A percentile compares a stretch with the other conserved stretches of the same genome.
Evolutionary conservation across 2,888 invertebrate species (phyloP).

Genomic region (Pyrrhia umbra): DNA sequence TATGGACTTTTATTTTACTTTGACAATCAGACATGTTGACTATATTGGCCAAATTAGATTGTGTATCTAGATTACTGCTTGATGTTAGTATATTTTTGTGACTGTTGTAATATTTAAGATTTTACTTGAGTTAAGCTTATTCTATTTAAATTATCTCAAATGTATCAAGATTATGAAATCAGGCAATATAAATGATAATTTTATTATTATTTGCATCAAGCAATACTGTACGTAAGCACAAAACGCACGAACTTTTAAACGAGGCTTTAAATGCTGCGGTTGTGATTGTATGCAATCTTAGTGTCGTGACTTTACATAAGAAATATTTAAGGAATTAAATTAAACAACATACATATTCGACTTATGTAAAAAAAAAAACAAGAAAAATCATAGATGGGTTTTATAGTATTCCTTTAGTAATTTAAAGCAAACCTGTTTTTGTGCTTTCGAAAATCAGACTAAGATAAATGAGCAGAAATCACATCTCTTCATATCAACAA

Average conservation of each 20-base stretch:
- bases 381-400: slow-evolving; percentile 22
- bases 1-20: slow-evolving; percentile 27
- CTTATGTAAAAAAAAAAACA: slow-evolving; percentile 8
- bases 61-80: slow-evolving; percentile 37
- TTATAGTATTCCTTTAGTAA: not conserved
- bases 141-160: slow-evolving; percentile 15
- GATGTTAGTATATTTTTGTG: slow-evolving; percentile 41
- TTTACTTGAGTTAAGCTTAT: slow-evolving; percentile 29
- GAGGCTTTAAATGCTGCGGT: slow-evolving; percentile 78
- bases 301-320: slow-evolving; percentile 56
- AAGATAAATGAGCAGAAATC: not conserved
- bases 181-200: slow-evolving; percentile 23
- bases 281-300: slow-evolving; percentile 78
- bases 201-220: slow-evolving; percentile 56
- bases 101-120: slow-evolving; percentile 47
- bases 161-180: slow-evolving; percentile 21
- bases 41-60: slow-evolving; percentile 49
- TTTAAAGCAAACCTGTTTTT: not conserved
- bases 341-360: not conserved
- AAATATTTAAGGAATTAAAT: slow-evolving; percentile 38
- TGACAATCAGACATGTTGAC: slow-evolving; percentile 14
- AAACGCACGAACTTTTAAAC: slow-evolving; percentile 69
- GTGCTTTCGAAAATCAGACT: not conserved
- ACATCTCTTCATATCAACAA: not conserved
- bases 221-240: slow-evolving; percentile 70